Conservation (phyloP, 2,888 invertebrate genomes). For the Aelia acuminata region DNA sequence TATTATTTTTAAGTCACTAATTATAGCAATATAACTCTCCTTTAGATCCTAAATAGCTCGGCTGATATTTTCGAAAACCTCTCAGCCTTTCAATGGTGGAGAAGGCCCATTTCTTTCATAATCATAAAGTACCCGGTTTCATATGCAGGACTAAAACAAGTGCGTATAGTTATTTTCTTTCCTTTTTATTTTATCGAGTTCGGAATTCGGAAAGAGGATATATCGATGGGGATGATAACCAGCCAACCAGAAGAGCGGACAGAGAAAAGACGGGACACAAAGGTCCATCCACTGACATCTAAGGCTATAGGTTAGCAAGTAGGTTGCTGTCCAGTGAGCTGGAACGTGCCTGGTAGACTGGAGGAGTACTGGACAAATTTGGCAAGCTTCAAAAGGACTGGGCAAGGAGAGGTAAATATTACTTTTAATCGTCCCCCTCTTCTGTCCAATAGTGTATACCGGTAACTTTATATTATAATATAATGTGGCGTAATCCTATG, state of each 20-base stretch:
- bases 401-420: background rate
- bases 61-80: too few relatives aligned
- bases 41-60: too few relatives aligned
- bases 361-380: slow-evolving; percentile 6
- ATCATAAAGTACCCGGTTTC: too few relatives aligned
- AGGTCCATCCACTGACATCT: background rate
- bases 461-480: background rate
- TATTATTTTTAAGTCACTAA: too few relatives aligned
- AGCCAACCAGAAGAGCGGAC: background rate
- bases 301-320: slow-evolving; percentile 12
- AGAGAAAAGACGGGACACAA: background rate
- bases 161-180: background rate
- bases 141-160: too few relatives aligned
- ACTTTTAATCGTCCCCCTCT: background rate
- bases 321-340: slow-evolving; percentile 19
- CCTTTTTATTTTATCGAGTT: background rate
- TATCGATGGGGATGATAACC: background rate
- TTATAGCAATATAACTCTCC: too few relatives aligned
- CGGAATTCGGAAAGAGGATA: background rate
- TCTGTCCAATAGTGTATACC: background rate
- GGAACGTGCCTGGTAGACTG: slow-evolving; percentile 29
- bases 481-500: too few relatives aligned
- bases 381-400: slow-evolving; percentile 3
- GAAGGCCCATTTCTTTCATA: too few relatives aligned
- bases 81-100: too few relatives aligned